Conservation (phyloP, 2,113 vertebrate species). For the Apteryx owenii region DNA sequence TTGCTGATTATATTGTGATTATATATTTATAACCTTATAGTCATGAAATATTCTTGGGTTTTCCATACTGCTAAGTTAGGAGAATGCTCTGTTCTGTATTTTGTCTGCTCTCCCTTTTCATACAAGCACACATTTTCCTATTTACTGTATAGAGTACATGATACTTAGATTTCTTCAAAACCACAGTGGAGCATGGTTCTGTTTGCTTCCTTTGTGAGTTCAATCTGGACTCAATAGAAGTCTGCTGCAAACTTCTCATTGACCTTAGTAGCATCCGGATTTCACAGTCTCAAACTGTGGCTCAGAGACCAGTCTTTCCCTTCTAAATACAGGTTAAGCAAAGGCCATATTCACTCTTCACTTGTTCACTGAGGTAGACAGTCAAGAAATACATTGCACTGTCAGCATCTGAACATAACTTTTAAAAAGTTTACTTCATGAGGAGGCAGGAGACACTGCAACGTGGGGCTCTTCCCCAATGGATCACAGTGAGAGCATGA, state of each 20-base stretch:
- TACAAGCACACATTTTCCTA: accelerated
- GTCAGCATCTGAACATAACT: not conserved
- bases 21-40: not conserved
- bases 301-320: not conserved
- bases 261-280: not conserved
- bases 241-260: not conserved
- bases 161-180: not conserved
- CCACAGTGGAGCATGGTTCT: not conserved
- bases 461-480: not conserved
- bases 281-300: not conserved
- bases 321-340: not conserved
- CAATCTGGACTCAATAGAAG: not conserved
- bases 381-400: not conserved
- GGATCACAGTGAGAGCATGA: not conserved
- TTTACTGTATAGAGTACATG: not conserved
- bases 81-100: not conserved
- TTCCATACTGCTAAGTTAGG: not conserved
- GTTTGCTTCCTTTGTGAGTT: not conserved
- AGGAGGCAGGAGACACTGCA: not conserved
- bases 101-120: not conserved
- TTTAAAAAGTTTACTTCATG: not conserved
- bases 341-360: not conserved
- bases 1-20: accelerated
- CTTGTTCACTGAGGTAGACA: not conserved
- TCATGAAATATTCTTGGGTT: not conserved